These are phyloP conservation scores for Galagoides demidoff DNA, from an alignment of 2,797 vertebrate species.

Conservation along the genomic window DNA sequence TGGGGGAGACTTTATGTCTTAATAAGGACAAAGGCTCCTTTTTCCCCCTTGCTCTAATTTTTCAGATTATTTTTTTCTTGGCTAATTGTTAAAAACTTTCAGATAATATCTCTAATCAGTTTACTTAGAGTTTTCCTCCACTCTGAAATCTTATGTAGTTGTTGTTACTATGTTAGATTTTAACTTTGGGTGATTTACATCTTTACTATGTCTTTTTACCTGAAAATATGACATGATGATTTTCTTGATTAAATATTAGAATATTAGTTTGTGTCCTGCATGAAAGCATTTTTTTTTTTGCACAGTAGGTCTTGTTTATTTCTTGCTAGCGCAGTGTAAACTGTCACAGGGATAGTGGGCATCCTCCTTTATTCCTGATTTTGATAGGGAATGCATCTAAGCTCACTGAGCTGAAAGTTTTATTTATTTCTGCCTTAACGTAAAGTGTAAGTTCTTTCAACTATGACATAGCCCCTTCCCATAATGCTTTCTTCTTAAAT, in stretches of 20 bases:
- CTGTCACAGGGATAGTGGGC: neutral
- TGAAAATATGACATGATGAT: neutral
- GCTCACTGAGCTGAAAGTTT: neutral
- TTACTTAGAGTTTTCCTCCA: neutral
- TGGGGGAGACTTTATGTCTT: neutral
- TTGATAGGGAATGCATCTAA: neutral
- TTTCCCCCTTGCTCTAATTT: neutral
- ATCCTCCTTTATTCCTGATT: neutral
- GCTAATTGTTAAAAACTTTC: neutral
- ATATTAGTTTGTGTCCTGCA: neutral
- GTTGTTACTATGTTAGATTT: neutral
- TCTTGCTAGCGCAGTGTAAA: neutral
- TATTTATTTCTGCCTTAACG: neutral
- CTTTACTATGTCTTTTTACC: neutral
- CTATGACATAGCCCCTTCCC: neutral
- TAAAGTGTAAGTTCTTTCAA: neutral
- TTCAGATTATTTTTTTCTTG: neutral
- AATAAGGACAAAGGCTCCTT: neutral
- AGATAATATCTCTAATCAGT: neutral
- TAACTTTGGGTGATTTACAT: neutral
- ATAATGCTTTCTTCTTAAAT: neutral
- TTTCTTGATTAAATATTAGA: neutral
- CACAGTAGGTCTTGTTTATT: neutral
- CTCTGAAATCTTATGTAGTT: neutral
- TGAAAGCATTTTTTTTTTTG: neutral